Evolutionary conservation across 2,888 invertebrate genomes (phyloP).

Genomic region (Shargacucullia verbasci): DNA sequence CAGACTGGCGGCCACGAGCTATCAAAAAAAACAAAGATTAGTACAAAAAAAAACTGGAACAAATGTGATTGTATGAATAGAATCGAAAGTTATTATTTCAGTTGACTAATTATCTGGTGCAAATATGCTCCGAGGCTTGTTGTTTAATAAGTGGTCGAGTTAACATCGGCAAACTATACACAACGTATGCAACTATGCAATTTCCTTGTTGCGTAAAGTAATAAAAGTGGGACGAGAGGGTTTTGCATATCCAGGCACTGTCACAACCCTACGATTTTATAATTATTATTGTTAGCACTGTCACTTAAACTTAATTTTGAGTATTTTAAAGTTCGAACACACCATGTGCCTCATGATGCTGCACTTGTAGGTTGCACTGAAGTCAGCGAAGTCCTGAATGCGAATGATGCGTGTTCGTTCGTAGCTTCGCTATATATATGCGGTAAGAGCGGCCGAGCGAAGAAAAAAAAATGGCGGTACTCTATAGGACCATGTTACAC

Average conservation of each 20-base stretch:
- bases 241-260: conserved; percentile 61
- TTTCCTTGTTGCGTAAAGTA: conserved; percentile 75
- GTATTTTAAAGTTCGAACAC: conserved; percentile 70
- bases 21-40: conserved; percentile 59
- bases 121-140: conserved; percentile 60
- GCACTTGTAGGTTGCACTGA: conserved; percentile 87
- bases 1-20: conserved; percentile 90
- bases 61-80: conserved; percentile 59
- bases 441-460: conserved; percentile 84
- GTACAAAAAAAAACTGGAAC: conserved; percentile 56
- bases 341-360: conserved; percentile 89
- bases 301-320: conserved; percentile 61
- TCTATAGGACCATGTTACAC: conserved; percentile 86
- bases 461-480: conserved; percentile 82
- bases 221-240: conserved; percentile 66
- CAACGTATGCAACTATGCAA: conserved; percentile 76
- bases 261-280: conserved; percentile 56
- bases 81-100: conserved; percentile 67
- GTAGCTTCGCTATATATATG: conserved; percentile 86
- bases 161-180: conserved; percentile 64
- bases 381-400: conserved; percentile 88
- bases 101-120: conserved; percentile 71
- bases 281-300: conserved; percentile 60
- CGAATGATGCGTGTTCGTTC: conserved; percentile 86
- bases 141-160: conserved; percentile 69